Evolutionary conservation across 2,888 invertebrate genomes (phyloP).

Genomic region (Strigamia crassipes): DNA sequence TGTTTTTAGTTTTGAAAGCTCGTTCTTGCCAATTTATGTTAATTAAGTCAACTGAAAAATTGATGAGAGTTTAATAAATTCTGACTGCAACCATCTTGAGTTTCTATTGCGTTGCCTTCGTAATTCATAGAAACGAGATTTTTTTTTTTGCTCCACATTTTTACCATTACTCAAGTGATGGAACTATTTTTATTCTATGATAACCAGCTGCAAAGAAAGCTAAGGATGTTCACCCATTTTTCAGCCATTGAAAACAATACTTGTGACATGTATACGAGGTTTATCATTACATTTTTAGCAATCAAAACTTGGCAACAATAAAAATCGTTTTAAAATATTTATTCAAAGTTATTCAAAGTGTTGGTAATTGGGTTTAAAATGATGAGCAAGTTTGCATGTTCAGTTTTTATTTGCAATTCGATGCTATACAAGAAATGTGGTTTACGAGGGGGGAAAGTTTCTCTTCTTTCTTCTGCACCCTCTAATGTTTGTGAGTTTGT

Average conservation of each 20-base stretch:
- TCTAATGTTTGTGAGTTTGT: constrained; percentile 17
- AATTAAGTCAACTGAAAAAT: not conserved
- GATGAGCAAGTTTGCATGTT: constrained; percentile 22
- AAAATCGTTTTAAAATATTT: not conserved
- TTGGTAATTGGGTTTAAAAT: not conserved
- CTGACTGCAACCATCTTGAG: constrained; percentile 26
- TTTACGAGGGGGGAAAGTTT: constrained; percentile 29
- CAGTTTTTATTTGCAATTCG: constrained; percentile 13
- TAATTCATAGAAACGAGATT: constrained; percentile 25
- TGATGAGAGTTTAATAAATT: constrained; percentile 25
- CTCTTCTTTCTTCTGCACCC: constrained; percentile 29
- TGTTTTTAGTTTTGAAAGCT: not conserved
- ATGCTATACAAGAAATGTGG: constrained; percentile 33
- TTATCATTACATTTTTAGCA: not conserved
- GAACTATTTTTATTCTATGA: constrained; percentile 30
- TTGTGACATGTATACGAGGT: not conserved
- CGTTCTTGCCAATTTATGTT: not conserved
- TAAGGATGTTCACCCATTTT: not conserved
- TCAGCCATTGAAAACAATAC: not conserved
- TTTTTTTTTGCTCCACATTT: constrained; percentile 5
- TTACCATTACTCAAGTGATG: constrained; percentile 34
- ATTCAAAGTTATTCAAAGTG: not conserved
- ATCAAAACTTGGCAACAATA: not conserved
- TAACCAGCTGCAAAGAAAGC: not conserved
- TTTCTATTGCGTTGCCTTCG: not conserved